Evolutionary conservation across 2,797 vertebrate species (phyloP).

Genomic region (Enteromius fasciolatus): DNA sequence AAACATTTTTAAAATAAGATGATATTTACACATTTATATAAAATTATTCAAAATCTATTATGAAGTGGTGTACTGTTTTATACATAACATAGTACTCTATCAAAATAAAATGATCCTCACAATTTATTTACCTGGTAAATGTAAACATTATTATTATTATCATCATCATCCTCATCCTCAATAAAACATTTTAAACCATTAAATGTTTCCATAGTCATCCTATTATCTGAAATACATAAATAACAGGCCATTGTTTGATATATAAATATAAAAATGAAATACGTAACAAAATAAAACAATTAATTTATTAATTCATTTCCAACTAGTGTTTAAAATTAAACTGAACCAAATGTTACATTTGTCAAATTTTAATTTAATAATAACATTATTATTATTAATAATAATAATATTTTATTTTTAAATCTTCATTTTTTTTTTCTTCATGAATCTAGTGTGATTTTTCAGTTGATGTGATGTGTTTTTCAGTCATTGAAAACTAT

Average conservation of each 20-base stretch:
- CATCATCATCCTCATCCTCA: no score
- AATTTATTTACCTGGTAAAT: neutral
- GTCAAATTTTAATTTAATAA: neutral
- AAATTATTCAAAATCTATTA: neutral
- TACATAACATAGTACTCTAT: neutral
- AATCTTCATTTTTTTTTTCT: neutral
- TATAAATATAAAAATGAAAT: neutral
- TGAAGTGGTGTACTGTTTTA: neutral
- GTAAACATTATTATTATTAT: constrained; percentile 1
- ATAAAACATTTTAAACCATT: neutral
- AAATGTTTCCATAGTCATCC: neutral
- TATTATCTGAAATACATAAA: neutral
- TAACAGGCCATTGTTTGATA: neutral
- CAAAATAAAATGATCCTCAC: neutral
- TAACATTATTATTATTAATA: neutral
- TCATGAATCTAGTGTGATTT: neutral
- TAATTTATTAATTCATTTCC: neutral
- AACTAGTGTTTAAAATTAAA: neutral
- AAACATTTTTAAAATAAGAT: neutral
- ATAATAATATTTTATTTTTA: no score
- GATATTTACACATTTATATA: neutral
- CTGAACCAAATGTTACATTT: neutral
- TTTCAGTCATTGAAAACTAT: neutral
- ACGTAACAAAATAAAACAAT: neutral
- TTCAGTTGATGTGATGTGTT: neutral